Base-by-base conservation (phyloP, 2,888 invertebrate species). In the Calameuta idolon region DNA sequence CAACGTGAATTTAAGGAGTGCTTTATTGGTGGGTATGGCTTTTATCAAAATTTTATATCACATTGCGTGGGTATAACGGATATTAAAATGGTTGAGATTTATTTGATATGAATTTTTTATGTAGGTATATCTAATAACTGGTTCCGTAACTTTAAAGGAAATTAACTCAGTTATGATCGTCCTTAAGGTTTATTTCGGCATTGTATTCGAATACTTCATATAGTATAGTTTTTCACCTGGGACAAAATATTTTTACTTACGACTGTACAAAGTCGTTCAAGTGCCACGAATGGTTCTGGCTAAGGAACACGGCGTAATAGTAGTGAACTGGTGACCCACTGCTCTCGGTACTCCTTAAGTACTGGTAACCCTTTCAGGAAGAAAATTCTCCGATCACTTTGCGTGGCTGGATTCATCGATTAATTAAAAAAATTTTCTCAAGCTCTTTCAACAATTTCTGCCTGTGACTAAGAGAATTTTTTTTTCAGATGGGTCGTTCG, bases 241-340 rank as follows among this genome's bases (percentile, higher is more conserved):
- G 15, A 69, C 12, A 75, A 75, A 79, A 81, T 80, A 79, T 78
- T 85, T 83, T 75, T 84, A 81, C 71, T 75, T 79, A 82, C 69
- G 83, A 84, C 85, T 85, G 83, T 84, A 85, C 84, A 82, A 82
- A 80, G 79, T 80, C 83, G 77, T 82, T 84, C 79, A 77, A 86
- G 84, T 83, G 79, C 83, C 80, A 83, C 84, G 84, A 87, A 88
- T 86, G 84, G 83, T 81, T 84, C 73, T 76, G 73, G 77, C 77
- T 77, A 76, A 82, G 84, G 85, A 80, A 84, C 81, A 83, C 81
- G 71, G 77, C 78, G 80, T 75, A 74, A 75, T 78, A 78, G 76
- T 81, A 78, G 80, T 81, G 81, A 84, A 83, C 83, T 83, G 81
- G 75, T 87, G 87, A 87, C 87, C 87, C 79, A 87, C 79, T 86